Evolutionary conservation across 2,888 invertebrate species (phyloP).

Genomic region (Apamea crenata): DNA sequence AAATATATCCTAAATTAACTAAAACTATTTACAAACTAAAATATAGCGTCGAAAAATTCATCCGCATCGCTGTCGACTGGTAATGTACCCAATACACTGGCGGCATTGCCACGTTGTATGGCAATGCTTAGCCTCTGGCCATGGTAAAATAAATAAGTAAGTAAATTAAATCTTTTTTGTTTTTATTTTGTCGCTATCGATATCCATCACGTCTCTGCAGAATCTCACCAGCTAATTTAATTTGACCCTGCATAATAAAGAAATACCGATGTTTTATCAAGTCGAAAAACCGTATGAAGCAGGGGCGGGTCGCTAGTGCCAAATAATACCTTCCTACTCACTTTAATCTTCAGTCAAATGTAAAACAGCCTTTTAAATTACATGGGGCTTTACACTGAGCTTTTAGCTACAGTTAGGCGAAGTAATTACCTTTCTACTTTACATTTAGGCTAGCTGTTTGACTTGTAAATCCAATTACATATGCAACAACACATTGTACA

Average conservation of each 20-base stretch:
- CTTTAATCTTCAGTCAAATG: background rate
- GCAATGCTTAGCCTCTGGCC: no score
- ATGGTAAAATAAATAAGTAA: no score
- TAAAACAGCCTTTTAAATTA: background rate
- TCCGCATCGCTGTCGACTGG: no score
- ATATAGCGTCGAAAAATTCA: no score
- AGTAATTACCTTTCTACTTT: slow-evolving; percentile 63
- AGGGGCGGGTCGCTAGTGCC: background rate
- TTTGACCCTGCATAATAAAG: background rate
- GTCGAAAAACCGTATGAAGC: background rate
- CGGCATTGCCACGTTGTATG: no score
- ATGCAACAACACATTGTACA: slow-evolving; percentile 61
- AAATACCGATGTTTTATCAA: background rate
- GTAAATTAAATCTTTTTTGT: no score
- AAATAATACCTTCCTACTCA: background rate
- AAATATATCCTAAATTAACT: no score
- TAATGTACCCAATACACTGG: no score
- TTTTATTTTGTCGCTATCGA: no score
- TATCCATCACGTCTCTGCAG: no score
- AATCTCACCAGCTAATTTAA: no score
- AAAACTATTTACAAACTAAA: no score
- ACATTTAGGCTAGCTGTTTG: slow-evolving; percentile 58
- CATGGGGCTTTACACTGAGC: background rate
- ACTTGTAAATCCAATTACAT: slow-evolving; percentile 66
- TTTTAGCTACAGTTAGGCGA: slow-evolving; percentile 58